Conservation (phyloP, 2,113 vertebrate species). For the Abramis brama region DNA sequence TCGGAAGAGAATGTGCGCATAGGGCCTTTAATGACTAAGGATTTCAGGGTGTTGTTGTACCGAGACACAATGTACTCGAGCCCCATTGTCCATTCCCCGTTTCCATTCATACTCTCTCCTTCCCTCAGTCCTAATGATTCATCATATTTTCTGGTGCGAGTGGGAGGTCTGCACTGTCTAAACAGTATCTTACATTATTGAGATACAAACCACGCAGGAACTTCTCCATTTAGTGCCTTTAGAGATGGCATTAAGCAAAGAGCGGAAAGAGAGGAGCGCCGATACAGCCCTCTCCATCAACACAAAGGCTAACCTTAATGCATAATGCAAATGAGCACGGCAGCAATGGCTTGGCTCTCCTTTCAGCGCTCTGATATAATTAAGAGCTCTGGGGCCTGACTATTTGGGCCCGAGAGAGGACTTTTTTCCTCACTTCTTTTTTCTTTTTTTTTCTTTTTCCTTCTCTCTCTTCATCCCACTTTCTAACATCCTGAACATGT, state of each 20-base stretch:
- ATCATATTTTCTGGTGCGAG: slow-evolving; percentile 9
- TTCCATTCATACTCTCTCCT: neutral
- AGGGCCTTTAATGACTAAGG: slow-evolving; percentile 13
- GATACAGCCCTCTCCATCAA: slow-evolving; percentile 51
- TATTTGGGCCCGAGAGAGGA: slow-evolving; percentile 43
- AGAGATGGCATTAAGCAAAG: slow-evolving; percentile 49
- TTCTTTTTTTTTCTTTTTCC: neutral
- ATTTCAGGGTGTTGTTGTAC: slow-evolving; percentile 33
- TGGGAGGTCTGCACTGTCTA: slow-evolving; percentile 1
- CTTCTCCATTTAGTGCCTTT: slow-evolving; percentile 54
- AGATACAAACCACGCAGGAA: slow-evolving; percentile 45
- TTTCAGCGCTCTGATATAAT: slow-evolving; percentile 58
- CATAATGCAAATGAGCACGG: slow-evolving; percentile 60
- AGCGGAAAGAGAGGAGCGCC: slow-evolving; percentile 34
- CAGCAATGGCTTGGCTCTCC: slow-evolving; percentile 45
- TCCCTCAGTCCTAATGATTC: slow-evolving; percentile 2
- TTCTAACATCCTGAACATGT: slow-evolving; percentile 36
- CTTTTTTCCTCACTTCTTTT: slow-evolving; percentile 26
- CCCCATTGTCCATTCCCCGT: neutral
- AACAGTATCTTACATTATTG: slow-evolving; percentile 35
- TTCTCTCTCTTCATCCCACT: slow-evolving; percentile 34
- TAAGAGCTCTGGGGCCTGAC: slow-evolving; percentile 57
- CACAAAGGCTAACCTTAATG: slow-evolving; percentile 61
- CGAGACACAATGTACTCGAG: neutral
- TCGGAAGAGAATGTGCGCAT: neutral